Base-by-base conservation (phyloP, 1,140 invertebrate species). In the Steinernema khuongi region DNA sequence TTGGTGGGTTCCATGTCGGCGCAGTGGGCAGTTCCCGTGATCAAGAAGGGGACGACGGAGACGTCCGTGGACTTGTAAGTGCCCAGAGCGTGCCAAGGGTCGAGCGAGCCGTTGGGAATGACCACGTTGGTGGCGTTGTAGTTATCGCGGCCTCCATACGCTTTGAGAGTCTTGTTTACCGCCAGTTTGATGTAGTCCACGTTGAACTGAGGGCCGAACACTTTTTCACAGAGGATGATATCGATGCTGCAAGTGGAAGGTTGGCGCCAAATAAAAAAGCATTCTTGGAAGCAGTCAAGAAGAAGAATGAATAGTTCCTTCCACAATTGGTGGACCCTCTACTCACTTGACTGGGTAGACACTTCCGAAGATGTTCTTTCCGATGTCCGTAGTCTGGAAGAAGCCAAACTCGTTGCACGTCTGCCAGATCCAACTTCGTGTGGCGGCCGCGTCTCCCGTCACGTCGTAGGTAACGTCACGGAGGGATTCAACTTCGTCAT, bases 371-470 rank as follows among this genome's bases (percentile, higher is more conserved):
- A 77, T 68, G 11, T 50, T 41, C 31, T 31, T 19, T 31, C 67
- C 74, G 31, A 41, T 69, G 31, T 90, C 90, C 0, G 93, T 94
- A 0, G 92, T 93, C 88, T 96, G 93, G 86, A 91, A 96, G 82
- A 93, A 96, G 28, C 93, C 94, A 86, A 96, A 96, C 85, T 96
- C 94, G 19, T 91, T 93, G 84, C 94, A 96, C 0, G 93, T 95
- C 86, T 96, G 94, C 84, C 94, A 96, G 18, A 89, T 91, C 94
- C 94, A 96, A 83, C 93, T 92, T n/a, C 86, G 80, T 60, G 83
- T 66, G 22, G 41, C 31, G 19, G 69, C 70, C n/a, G n/a, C n/a
- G n/a, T n/a, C n/a, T n/a, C n/a, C n/a, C n/a, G n/a, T n/a, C n/a
- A n/a, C n/a, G n/a, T n/a, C n/a, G n/a, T n/a, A n/a, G n/a, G n/a